Percentiles rank a stretch among this genome's conserved stretches.
phyloP scores from a whole-genome alignment of 2,797 vertebrate genomes.

The Tympanoctomys barrerae region DNA sequence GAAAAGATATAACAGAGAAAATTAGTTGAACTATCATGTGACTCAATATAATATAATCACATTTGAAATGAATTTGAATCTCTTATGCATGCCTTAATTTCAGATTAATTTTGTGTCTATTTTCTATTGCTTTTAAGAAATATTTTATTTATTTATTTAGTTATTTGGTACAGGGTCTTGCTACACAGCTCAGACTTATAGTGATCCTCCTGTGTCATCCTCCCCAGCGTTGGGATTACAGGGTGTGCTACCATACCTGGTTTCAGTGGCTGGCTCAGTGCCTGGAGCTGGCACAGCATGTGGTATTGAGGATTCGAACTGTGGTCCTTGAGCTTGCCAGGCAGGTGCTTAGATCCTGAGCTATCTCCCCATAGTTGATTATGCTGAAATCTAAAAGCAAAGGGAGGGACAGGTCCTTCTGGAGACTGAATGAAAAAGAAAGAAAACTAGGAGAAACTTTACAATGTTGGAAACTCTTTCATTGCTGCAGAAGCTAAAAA shows the following conservation, averaged over 20 bases:
- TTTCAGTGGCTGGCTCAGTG: too few species aligned
- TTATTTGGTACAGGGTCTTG: too few species aligned
- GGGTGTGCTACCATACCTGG: too few species aligned
- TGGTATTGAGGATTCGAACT: too few species aligned
- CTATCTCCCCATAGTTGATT: background rate
- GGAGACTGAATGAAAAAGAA: constrained; percentile 38
- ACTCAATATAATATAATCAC: constrained; percentile 57
- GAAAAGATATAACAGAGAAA: background rate
- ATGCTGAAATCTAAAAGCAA: constrained; percentile 32
- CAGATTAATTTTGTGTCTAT: constrained; percentile 60
- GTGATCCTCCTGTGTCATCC: too few species aligned
- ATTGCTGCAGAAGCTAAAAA: constrained; percentile 20
- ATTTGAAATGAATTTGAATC: constrained; percentile 58
- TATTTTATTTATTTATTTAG: too few species aligned
- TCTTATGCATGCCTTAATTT: constrained; percentile 36
- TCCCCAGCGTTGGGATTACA: too few species aligned
- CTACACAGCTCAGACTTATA: too few species aligned
- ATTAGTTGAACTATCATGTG: background rate
- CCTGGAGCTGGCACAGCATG: too few species aligned
- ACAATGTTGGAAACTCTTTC: constrained; percentile 44
- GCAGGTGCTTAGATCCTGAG: too few species aligned
- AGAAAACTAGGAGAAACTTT: background rate
- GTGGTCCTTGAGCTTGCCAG: too few species aligned
- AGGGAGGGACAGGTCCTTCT: background rate
- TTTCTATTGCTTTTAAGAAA: background rate